Evolutionary conservation across 2,888 invertebrate species (phyloP).

Genomic region (Beris morrisii): DNA sequence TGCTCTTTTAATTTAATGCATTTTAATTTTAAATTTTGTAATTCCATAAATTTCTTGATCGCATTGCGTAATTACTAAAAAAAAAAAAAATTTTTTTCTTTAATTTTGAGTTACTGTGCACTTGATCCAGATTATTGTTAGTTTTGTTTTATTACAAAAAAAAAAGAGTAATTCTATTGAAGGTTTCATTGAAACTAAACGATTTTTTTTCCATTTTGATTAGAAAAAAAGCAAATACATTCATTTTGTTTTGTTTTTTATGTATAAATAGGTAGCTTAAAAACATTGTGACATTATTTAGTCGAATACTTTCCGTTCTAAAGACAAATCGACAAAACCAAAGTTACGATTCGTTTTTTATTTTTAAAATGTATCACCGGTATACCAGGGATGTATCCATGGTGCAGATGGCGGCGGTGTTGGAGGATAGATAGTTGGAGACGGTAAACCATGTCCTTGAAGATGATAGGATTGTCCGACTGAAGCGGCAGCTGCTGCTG

Average conservation of each 20-base stretch:
- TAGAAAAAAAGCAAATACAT: constrained; percentile 3
- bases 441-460: constrained; percentile 53
- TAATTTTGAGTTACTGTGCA: no score
- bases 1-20: no score
- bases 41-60: no score
- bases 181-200: constrained; percentile 30
- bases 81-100: no score
- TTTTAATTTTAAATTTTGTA: no score
- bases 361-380: constrained; percentile 52
- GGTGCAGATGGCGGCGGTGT: constrained; percentile 57
- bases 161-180: constrained; percentile 7
- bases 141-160: not conserved
- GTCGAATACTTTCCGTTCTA: no score
- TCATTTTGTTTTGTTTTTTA: no score
- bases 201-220: constrained; percentile 6
- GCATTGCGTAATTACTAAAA: no score
- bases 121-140: not conserved
- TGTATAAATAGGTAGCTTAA: no score
- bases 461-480: constrained; percentile 34
- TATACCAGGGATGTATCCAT: constrained; percentile 57
- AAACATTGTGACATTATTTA: no score
- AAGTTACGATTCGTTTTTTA: not conserved
- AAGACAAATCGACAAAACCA: not conserved
- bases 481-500: constrained; percentile 40
- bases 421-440: constrained; percentile 57